phyloP scores from a whole-genome alignment of 2,888 invertebrate species.

The Psylliodes chrysocephalus region DNA sequence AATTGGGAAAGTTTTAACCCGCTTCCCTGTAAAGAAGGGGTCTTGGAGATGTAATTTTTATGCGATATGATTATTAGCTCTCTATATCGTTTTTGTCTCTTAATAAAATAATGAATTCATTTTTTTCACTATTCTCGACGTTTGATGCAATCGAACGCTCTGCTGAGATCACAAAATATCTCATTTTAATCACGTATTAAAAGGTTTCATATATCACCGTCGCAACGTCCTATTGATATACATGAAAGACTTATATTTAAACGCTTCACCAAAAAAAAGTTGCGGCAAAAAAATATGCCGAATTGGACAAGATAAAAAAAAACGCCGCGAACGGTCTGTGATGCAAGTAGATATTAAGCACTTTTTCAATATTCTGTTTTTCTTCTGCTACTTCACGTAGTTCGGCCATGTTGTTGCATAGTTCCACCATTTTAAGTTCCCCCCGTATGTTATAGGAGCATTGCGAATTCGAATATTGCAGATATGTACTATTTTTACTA shows the following conservation, averaged over 20 bases:
- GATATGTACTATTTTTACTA: too few relatives aligned
- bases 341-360: constrained; percentile 57
- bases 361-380: constrained; percentile 49
- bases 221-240: background rate
- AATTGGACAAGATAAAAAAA: constrained; percentile 49
- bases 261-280: constrained; percentile 27
- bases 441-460: constrained; percentile 3
- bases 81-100: too few relatives aligned
- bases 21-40: too few relatives aligned
- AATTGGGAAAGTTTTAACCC: constrained; percentile 8
- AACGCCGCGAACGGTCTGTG: constrained; percentile 58
- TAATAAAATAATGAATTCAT: too few relatives aligned
- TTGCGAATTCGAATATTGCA: too few relatives aligned
- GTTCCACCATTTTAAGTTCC: constrained; percentile 32
- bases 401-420: constrained; percentile 24
- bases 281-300: constrained; percentile 49
- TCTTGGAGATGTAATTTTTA: too few relatives aligned
- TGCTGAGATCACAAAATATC: too few relatives aligned
- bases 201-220: background rate
- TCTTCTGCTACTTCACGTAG: constrained; percentile 34
- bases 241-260: background rate
- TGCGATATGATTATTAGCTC: too few relatives aligned
- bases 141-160: too few relatives aligned
- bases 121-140: too few relatives aligned
- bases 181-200: too few relatives aligned